Conservation (phyloP, 2,888 invertebrate genomes). For the Taenaris catops region DNA sequence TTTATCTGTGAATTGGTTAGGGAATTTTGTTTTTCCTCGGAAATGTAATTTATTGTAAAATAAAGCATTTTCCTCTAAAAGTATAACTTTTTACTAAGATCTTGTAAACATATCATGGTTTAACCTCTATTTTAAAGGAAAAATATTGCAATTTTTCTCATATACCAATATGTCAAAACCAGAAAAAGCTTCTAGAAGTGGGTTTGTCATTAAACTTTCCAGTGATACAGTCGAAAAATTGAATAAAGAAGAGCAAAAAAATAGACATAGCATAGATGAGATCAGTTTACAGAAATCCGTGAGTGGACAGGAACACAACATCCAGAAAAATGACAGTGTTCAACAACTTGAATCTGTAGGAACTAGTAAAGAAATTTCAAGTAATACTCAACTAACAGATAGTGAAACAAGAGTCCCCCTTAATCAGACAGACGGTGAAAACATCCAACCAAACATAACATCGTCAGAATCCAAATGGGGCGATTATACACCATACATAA, state of each 20-base stretch:
- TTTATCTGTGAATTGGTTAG: no score
- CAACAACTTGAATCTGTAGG: background rate
- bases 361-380: background rate
- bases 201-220: slow-evolving; percentile 70
- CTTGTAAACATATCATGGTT: no score
- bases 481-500: slow-evolving; percentile 80
- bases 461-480: slow-evolving; percentile 37
- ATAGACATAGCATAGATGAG: slow-evolving; percentile 28
- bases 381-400: background rate
- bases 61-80: no score
- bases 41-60: no score
- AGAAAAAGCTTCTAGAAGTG: slow-evolving; percentile 49
- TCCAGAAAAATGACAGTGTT: slow-evolving; percentile 2
- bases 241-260: slow-evolving; percentile 47
- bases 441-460: background rate
- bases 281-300: no score
- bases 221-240: slow-evolving; percentile 69
- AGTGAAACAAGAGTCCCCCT: background rate
- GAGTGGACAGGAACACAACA: no score
- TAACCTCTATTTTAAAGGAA: no score
- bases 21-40: no score
- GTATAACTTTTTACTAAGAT: no score
- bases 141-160: no score
- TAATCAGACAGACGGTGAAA: background rate
- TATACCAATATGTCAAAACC: slow-evolving; percentile 47